phyloP scores from a whole-genome alignment of 1,140 invertebrate genomes.

The Drosophila truncata region DNA sequence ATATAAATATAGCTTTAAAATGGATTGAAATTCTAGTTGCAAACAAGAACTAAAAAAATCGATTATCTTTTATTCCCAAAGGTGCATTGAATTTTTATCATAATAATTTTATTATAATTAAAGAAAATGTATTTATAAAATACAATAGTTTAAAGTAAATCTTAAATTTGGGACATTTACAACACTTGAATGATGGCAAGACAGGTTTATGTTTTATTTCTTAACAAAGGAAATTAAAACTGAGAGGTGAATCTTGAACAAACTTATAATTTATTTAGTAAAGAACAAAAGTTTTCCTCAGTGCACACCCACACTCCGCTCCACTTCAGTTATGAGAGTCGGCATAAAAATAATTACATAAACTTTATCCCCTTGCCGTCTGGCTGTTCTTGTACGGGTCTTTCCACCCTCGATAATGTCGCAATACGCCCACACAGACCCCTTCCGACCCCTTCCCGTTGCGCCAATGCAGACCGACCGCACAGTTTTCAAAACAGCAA shows the following conservation, averaged over 20 bases:
- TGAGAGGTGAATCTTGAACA: neutral
- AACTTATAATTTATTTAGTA: neutral
- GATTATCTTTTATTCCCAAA: neutral
- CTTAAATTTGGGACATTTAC: neutral
- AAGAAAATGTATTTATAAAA: neutral
- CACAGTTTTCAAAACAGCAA: conserved; percentile 79
- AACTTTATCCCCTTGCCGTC: conserved; percentile 75
- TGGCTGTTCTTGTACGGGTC: conserved; percentile 69
- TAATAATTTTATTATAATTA: no score
- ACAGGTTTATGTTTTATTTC: no score
- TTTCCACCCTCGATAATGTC: conserved; percentile 78
- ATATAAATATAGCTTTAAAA: neutral
- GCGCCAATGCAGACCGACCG: conserved; percentile 40
- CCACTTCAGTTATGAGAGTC: conserved; percentile 56
- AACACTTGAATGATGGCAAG: neutral
- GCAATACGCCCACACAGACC: conserved; percentile 52
- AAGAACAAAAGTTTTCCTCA: neutral
- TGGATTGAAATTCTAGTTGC: neutral
- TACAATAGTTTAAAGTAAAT: neutral
- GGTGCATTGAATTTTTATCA: neutral
- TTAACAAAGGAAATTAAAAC: no score
- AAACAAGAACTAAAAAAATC: neutral
- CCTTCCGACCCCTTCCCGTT: conserved; percentile 22
- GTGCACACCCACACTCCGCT: conserved; percentile 26
- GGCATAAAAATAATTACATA: conserved; percentile 84